Evolutionary conservation across 2,797 vertebrate genomes (phyloP).

Genomic region (Rhyacichthys aspro): DNA sequence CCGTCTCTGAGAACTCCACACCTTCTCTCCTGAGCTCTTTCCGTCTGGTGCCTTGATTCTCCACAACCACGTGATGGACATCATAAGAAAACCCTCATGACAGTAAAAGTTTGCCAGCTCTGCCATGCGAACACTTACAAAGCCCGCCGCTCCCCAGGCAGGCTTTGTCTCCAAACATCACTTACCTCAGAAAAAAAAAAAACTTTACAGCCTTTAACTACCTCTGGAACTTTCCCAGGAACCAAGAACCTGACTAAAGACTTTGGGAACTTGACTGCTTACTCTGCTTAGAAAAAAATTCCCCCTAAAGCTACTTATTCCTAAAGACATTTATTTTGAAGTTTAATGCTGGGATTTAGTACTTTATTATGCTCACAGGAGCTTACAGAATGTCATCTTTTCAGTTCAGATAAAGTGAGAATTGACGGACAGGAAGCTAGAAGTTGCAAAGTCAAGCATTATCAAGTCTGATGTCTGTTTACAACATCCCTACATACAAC

Average conservation of each 20-base stretch:
- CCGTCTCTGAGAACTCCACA: background rate
- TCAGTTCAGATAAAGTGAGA: conserved; percentile 1
- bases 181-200: conserved; percentile 9
- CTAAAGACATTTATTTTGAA: background rate
- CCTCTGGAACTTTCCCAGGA: conserved; percentile 13
- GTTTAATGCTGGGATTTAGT: background rate
- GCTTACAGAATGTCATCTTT: background rate
- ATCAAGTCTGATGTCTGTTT: too few species aligned
- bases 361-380: background rate
- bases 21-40: conserved; percentile 12
- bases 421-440: too few species aligned
- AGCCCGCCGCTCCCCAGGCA: conserved; percentile 15
- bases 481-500: too few species aligned
- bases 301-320: conserved; percentile 3
- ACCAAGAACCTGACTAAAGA: background rate
- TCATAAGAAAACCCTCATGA: conserved; percentile 59
- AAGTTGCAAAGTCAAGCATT: too few species aligned
- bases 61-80: conserved; percentile 41
- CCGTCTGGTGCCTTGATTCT: conserved; percentile 18
- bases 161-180: conserved; percentile 13
- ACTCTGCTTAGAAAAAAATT: background rate
- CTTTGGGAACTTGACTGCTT: background rate
- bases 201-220: conserved; percentile 12
- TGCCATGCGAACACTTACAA: conserved; percentile 43
- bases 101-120: conserved; percentile 42